A percentile compares a stretch with the other conserved stretches of the same genome.
These are phyloP conservation scores for Autographa pulchrina DNA, from an alignment of 2,888 invertebrate genomes.

Conservation along the genomic window DNA sequence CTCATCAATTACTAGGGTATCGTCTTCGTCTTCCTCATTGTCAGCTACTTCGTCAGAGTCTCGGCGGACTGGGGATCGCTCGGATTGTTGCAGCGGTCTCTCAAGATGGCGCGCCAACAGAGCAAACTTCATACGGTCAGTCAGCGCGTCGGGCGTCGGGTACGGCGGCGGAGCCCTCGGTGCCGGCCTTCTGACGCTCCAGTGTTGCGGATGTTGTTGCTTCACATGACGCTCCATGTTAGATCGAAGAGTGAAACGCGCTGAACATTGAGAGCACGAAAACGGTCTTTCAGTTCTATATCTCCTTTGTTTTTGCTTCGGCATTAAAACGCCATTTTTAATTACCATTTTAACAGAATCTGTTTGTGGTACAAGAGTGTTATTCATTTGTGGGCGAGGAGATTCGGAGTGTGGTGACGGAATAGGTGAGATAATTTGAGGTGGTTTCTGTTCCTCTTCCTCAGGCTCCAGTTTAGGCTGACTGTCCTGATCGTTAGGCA, in stretches of 20 bases:
- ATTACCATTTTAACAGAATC: slow-evolving; percentile 96
- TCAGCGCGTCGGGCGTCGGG: slow-evolving; percentile 74
- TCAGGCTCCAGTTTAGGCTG: slow-evolving; percentile 85
- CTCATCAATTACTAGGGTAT: slow-evolving; percentile 92
- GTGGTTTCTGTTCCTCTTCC: slow-evolving; percentile 88
- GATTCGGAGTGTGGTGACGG: slow-evolving; percentile 86
- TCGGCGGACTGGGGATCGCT: slow-evolving; percentile 80
- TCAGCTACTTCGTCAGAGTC: slow-evolving; percentile 90
- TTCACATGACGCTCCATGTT: slow-evolving; percentile 98
- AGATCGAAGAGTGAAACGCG: slow-evolving; percentile 96
- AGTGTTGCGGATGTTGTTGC: slow-evolving; percentile 97
- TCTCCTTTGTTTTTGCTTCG: slow-evolving; percentile 96
- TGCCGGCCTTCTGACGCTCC: slow-evolving; percentile 93
- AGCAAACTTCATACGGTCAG: slow-evolving; percentile 91
- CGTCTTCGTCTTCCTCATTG: slow-evolving; percentile 92
- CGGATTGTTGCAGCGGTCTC: slow-evolving; percentile 84
- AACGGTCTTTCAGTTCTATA: slow-evolving; percentile 97
- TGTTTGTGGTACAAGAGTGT: slow-evolving; percentile 80
- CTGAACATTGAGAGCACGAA: slow-evolving; percentile 96
- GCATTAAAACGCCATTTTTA: slow-evolving; percentile 96
- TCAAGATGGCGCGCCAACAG: slow-evolving; percentile 94
- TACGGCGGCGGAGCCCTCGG: slow-evolving; percentile 83
- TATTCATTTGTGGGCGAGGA: slow-evolving; percentile 85
- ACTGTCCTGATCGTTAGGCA: slow-evolving; percentile 78
- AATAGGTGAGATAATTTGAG: slow-evolving; percentile 79